A percentile compares a stretch with the other conserved stretches of the same genome.
phyloP scores from a whole-genome alignment of 1,140 invertebrate species.

The Ridgeia piscesae region DNA sequence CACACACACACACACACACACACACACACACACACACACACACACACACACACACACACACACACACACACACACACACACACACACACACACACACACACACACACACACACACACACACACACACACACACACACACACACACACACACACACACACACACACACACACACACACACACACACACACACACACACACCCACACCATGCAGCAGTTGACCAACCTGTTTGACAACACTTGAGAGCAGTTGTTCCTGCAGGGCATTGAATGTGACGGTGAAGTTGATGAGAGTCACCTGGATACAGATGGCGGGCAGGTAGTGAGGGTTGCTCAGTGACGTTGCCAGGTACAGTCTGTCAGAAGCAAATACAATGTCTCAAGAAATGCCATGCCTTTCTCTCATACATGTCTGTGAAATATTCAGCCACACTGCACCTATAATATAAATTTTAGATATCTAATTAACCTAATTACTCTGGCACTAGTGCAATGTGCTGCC shows the following conservation, averaged over 20 bases:
- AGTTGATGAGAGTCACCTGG: conserved; percentile 56
- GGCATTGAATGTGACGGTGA: conserved; percentile 56
- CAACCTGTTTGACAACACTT: conserved; percentile 50
- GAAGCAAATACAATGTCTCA: conserved; percentile 30
- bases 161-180: not conserved
- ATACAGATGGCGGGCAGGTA: conserved; percentile 53
- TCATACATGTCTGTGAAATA: not conserved
- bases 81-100: not conserved
- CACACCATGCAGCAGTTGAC: not conserved
- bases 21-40: too few relatives aligned
- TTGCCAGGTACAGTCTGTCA: conserved; percentile 58
- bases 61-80: not conserved
- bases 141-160: conserved; percentile 9
- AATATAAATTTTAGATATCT: not conserved
- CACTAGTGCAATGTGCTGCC: too few relatives aligned
- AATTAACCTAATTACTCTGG: too few relatives aligned
- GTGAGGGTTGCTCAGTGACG: conserved; percentile 53
- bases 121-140: not conserved
- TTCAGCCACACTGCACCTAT: not conserved
- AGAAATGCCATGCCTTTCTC: not conserved
- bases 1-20: too few relatives aligned
- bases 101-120: not conserved
- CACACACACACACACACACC: not conserved
- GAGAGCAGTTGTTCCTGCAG: conserved; percentile 57
- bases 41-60: too few relatives aligned